Evolutionary conservation across 2,797 vertebrate species (phyloP), one percentile per base, ranked within the genome.

Genomic region (Pseudomugil tenellus): DNA sequence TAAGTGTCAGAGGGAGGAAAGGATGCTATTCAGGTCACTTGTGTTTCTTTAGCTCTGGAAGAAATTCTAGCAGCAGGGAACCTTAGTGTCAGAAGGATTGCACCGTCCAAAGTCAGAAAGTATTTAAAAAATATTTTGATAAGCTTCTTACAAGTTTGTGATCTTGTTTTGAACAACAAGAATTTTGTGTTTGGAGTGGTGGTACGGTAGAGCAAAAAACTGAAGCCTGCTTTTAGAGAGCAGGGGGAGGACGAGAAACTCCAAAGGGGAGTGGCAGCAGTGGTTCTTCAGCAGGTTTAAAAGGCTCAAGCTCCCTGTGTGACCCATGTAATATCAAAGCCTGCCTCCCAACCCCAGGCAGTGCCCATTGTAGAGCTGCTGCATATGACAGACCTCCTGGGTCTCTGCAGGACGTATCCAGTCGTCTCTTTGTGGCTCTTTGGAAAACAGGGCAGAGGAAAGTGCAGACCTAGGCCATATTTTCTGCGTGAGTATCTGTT

Each of bases 311-410:
- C 87, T 92, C 93, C 89, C 91, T 88, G 89, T 91, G 87, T 84
- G 88, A 91, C 66, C 88, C 39, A 91, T 94, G 94, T 95, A 91
- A 87, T 91, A 95, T 94, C 93, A 95, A 81, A 94, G 70, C 88
- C 82, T 82, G 83, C 25, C 35, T 91, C 80, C 86, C 92, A 93
- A 58, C 93, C 90, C 90, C 90, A 91, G 89, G 91, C 91, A 89
- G 87, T 68, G 79, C 63, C 86, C 92, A 91, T 94, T 94, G 91
- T 90, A 70, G 86, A 80, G 65, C 55, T 32, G 7, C 78, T 89
- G 92, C 91, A 94, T 93, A 92, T 91, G 65, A 92, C 84, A 93
- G 93, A 88, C 93, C 91, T 92, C 92, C 90, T 91, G 93, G 84
- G 92, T 92, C 90, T 93, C 84, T 76, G 84, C 90, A 92, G 93